These are phyloP conservation scores for Oreochromis mossambicus DNA, from an alignment of 2,797 vertebrate genomes.

Conservation along the genomic window DNA sequence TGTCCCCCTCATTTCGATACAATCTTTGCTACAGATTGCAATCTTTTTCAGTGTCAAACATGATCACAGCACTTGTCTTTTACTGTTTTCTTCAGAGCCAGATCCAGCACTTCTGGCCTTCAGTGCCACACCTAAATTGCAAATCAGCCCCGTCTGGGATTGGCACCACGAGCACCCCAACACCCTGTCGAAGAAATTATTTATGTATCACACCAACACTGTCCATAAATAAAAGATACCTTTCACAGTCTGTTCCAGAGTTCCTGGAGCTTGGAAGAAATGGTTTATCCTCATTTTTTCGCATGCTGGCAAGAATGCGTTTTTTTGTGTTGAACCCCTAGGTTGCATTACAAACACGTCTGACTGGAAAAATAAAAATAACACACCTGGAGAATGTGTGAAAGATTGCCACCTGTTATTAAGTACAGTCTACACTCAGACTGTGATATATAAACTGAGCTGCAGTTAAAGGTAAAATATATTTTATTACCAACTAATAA, in stretches of 20 bases:
- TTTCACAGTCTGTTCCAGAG: constrained; percentile 43
- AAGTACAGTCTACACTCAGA: background rate
- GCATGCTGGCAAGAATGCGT: constrained; percentile 5
- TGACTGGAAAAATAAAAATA: background rate
- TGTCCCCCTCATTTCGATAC: constrained; percentile 51
- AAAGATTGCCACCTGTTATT: constrained; percentile 3
- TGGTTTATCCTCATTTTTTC: constrained; percentile 47
- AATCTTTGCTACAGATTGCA: constrained; percentile 49
- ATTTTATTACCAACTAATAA: background rate
- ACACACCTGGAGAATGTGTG: constrained; percentile 1
- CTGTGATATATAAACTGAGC: background rate
- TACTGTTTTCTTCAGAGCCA: constrained; percentile 40
- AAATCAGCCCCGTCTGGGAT: constrained; percentile 52
- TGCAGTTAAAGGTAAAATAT: background rate
- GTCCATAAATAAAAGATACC: constrained; percentile 71
- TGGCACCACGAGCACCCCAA: constrained; percentile 31
- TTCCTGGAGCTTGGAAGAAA: constrained; percentile 52
- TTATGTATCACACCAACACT: constrained; percentile 60
- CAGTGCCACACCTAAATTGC: constrained; percentile 61
- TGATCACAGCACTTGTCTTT: constrained; percentile 44
- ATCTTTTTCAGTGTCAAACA: constrained; percentile 50
- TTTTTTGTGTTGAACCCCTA: background rate
- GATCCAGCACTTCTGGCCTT: constrained; percentile 47
- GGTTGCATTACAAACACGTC: constrained; percentile 19
- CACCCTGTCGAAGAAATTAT: constrained; percentile 66